Base-by-base conservation (phyloP, 2,797 vertebrate species). In the Eleutherodactylus coqui region DNA sequence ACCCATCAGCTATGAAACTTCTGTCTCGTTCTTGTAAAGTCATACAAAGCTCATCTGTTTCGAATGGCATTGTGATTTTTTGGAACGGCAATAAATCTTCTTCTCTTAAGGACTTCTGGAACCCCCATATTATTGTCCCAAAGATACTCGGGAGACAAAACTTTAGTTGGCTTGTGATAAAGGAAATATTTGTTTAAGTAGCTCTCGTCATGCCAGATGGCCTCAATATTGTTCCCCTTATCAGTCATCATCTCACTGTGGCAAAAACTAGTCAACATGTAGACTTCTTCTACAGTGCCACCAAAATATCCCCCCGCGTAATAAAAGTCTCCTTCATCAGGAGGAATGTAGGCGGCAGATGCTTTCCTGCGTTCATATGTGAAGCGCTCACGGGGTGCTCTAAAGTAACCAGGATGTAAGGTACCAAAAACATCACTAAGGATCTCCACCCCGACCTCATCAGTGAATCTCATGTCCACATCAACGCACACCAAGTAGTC, bases 141-240 rank as follows among this genome's bases (percentile, higher is more conserved):
- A 75, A 95, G 89, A 85, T 94, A 95, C 85, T 96, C 95, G 0
- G 94, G 93, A 0, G 95, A 96, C 70, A 96, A 93, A 51, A 96
- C 79, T 60, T 95, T 96, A 85, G 92, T 89, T 47, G 95, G 95
- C 72, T 96, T 96, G 88, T 94, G 89, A 90, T 94, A 91, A 83
- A 95, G 62, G 79, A 96, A 91, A 90, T 92, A 94, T 89, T 89
- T 95, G 90, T 95, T 96, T 51, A 96, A 92, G 88, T 95, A 94
- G 88, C 95, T 95, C 89, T 96, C 95, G 45, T 95, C 95, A 62
- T 96, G 95, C 95, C 95, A 96, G 32, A 81, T 89, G 10, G 94
- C 95, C 89, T 96, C 94, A 3, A 95, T 89, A 0, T 91, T 89
- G n/a, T 92, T 93, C 70, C 43, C 88, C 34, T 87, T 87, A 67